These are phyloP conservation scores for Asbolus verrucosus DNA, from an alignment of 1,140 invertebrate genomes.

Conservation along the genomic window DNA sequence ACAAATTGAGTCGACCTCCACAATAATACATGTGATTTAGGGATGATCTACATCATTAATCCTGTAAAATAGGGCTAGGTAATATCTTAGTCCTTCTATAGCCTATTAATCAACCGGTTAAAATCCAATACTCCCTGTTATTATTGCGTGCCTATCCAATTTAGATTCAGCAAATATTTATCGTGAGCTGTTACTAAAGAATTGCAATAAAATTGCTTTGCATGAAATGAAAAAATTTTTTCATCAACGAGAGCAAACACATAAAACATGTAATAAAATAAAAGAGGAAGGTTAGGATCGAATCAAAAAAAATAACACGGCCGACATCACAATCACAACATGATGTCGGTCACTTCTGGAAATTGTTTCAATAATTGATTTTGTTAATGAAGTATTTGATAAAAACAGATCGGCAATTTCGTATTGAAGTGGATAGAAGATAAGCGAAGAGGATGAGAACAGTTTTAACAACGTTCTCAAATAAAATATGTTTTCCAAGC, in stretches of 20 bases:
- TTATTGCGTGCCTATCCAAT: conserved; percentile 3
- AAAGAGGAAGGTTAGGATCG: too few relatives aligned
- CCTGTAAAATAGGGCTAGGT: conserved; percentile 8
- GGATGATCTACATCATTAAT: conserved; percentile 30
- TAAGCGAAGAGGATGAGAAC: too few relatives aligned
- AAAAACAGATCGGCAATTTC: too few relatives aligned
- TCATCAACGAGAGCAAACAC: neutral
- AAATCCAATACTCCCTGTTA: conserved; percentile 18
- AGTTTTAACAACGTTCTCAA: too few relatives aligned
- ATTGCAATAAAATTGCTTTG: conserved; percentile 6
- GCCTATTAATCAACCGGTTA: conserved; percentile 29
- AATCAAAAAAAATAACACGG: conserved; percentile 1
- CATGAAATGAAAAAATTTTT: neutral
- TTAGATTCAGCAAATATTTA: conserved; percentile 32
- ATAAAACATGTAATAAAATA: conserved; percentile 3
- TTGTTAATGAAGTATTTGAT: too few relatives aligned
- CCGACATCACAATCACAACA: too few relatives aligned
- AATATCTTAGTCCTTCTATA: conserved; percentile 31
- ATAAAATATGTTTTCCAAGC: too few relatives aligned
- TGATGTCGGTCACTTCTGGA: too few relatives aligned
- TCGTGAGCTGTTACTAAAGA: neutral
- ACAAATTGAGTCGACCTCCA: conserved; percentile 24
- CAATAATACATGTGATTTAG: conserved; percentile 33
- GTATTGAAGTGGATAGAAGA: too few relatives aligned
- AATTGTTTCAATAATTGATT: too few relatives aligned